Conservation (phyloP, 2,797 vertebrate species). For the Sebastes taczanowskii region DNA sequence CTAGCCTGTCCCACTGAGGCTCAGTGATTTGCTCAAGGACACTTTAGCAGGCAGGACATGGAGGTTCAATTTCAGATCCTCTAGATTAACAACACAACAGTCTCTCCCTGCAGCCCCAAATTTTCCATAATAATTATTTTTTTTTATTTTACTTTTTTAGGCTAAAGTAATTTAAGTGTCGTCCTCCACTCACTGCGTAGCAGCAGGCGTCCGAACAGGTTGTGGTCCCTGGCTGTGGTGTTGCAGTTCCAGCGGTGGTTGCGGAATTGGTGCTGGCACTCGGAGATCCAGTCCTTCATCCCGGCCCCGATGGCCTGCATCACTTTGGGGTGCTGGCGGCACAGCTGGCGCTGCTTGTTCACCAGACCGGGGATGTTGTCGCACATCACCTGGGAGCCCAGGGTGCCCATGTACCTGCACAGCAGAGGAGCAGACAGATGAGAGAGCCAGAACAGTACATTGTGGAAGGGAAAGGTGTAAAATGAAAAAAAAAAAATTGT, state of each 20-base stretch:
- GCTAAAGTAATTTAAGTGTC: background rate
- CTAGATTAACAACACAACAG: background rate
- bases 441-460: too few relatives aligned
- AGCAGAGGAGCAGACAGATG: background rate
- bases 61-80: background rate
- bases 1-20: background rate
- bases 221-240: slow-evolving; percentile 89
- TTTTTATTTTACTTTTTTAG: background rate
- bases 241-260: slow-evolving; percentile 97
- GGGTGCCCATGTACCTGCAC: slow-evolving; percentile 94
- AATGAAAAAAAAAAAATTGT: background rate
- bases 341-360: slow-evolving; percentile 94
- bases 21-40: background rate
- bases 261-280: slow-evolving; percentile 96
- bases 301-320: slow-evolving; percentile 93
- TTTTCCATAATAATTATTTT: background rate
- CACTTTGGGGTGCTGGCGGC: slow-evolving; percentile 89
- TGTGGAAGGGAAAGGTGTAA: background rate
- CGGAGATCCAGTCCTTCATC: slow-evolving; percentile 91
- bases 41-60: background rate
- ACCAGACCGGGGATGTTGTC: slow-evolving; percentile 96
- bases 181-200: slow-evolving; percentile 87
- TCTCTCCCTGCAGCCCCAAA: background rate
- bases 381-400: slow-evolving; percentile 94
- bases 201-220: slow-evolving; percentile 91